A percentile compares a stretch with the other conserved stretches of the same genome.
Evolutionary conservation across 2,888 invertebrate genomes (phyloP).

Genomic region (Allophyes oxyacanthae): DNA sequence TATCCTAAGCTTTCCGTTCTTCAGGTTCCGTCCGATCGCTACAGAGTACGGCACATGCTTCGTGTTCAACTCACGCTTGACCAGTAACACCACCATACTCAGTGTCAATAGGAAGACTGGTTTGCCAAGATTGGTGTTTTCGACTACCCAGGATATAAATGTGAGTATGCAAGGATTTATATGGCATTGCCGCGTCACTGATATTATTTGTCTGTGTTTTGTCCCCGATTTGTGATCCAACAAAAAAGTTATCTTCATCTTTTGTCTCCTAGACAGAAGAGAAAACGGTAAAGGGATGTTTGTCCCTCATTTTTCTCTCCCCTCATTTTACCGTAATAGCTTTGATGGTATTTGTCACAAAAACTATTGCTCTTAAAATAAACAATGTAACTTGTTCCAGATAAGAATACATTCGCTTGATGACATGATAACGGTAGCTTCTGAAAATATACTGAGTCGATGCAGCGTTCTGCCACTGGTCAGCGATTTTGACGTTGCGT

Average conservation of each 20-base stretch:
- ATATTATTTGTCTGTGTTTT: too few species aligned
- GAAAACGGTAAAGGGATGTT: too few species aligned
- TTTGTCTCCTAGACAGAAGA: too few species aligned
- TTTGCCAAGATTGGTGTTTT: conserved; percentile 81
- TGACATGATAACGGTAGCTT: conserved; percentile 86
- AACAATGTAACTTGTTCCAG: conserved; percentile 70
- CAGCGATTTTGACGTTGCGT: conserved; percentile 72
- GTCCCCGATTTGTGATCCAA: too few species aligned
- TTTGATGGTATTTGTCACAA: too few species aligned
- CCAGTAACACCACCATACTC: conserved; percentile 59
- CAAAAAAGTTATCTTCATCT: too few species aligned
- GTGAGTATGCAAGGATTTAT: conserved; percentile 68
- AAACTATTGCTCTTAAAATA: too few species aligned
- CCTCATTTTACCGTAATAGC: too few species aligned
- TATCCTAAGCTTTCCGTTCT: not conserved
- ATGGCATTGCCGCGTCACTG: too few species aligned
- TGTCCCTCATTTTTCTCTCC: too few species aligned
- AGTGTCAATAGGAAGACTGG: conserved; percentile 83
- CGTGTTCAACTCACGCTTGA: conserved; percentile 77
- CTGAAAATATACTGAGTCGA: conserved; percentile 81
- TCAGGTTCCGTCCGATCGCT: conserved; percentile 74
- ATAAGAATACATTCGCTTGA: conserved; percentile 89
- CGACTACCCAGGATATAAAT: conserved; percentile 79
- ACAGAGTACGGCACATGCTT: conserved; percentile 83
- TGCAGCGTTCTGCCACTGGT: conserved; percentile 80